These are phyloP conservation scores for Lucilia sericata DNA, from an alignment of 1,140 invertebrate genomes.

Conservation along the genomic window DNA sequence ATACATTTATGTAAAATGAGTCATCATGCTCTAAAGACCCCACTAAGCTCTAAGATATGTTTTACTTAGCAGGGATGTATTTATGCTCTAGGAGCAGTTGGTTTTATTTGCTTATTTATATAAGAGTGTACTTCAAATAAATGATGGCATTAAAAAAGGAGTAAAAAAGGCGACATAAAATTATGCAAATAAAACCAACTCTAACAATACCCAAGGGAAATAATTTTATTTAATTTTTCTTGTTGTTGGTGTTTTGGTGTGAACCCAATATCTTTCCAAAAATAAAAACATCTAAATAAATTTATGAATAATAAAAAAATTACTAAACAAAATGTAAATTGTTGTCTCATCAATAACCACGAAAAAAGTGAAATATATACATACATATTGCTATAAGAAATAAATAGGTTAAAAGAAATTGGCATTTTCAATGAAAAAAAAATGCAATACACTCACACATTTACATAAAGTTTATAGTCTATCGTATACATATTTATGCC, in stretches of 20 bases:
- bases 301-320: conserved; percentile 8
- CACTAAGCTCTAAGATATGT: too few relatives aligned
- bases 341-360: not conserved
- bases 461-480: not conserved
- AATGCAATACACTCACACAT: not conserved
- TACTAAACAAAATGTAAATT: not conserved
- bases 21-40: too few relatives aligned
- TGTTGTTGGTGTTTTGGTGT: too few relatives aligned
- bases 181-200: not conserved
- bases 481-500: not conserved
- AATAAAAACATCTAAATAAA: not conserved
- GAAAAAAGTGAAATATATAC: not conserved
- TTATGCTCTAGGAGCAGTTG: too few relatives aligned
- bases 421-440: not conserved
- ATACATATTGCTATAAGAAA: not conserved
- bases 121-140: too few relatives aligned
- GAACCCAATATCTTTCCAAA: not conserved
- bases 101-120: too few relatives aligned
- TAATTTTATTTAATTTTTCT: too few relatives aligned
- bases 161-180: not conserved
- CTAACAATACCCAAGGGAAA: not conserved
- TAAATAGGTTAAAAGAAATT: conserved; percentile 15
- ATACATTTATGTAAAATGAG: not conserved
- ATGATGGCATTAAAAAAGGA: not conserved
- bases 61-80: too few relatives aligned